Percentiles rank a stretch among this genome's conserved stretches.
These are phyloP conservation scores for Leptodactylus fallax DNA, from an alignment of 2,797 vertebrate species.

Conservation along the genomic window DNA sequence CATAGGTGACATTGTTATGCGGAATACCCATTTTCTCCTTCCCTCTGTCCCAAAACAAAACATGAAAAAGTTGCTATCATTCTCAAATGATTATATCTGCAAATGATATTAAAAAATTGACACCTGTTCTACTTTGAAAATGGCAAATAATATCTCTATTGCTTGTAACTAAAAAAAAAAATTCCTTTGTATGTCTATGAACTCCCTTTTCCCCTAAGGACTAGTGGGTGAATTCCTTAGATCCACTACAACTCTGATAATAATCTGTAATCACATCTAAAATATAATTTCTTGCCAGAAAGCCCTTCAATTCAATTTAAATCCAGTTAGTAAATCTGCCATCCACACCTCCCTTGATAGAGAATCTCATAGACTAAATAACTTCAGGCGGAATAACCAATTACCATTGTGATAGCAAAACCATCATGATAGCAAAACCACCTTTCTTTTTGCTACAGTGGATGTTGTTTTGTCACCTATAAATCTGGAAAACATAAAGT, in stretches of 20 bases:
- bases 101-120: too few species aligned
- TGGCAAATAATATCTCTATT: neutral
- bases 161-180: neutral
- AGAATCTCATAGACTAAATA: conserved; percentile 11
- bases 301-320: conserved; percentile 17
- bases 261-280: neutral
- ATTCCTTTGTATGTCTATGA: neutral
- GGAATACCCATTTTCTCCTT: too few species aligned
- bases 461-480: neutral
- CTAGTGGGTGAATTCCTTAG: neutral
- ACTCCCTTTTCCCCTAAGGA: neutral
- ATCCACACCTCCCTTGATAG: neutral
- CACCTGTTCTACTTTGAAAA: neutral
- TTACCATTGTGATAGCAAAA: neutral
- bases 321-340: conserved; percentile 15
- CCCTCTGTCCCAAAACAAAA: too few species aligned
- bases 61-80: too few species aligned
- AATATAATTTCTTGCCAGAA: conserved; percentile 12
- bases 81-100: too few species aligned
- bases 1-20: too few species aligned
- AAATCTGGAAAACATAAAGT: neutral
- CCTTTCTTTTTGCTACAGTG: conserved; percentile 3
- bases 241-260: neutral
- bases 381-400: conserved; percentile 18
- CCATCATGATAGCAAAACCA: neutral